These are phyloP conservation scores for Cephalopholis sonnerati DNA, from an alignment of 2,113 vertebrate species.

Conservation along the genomic window DNA sequence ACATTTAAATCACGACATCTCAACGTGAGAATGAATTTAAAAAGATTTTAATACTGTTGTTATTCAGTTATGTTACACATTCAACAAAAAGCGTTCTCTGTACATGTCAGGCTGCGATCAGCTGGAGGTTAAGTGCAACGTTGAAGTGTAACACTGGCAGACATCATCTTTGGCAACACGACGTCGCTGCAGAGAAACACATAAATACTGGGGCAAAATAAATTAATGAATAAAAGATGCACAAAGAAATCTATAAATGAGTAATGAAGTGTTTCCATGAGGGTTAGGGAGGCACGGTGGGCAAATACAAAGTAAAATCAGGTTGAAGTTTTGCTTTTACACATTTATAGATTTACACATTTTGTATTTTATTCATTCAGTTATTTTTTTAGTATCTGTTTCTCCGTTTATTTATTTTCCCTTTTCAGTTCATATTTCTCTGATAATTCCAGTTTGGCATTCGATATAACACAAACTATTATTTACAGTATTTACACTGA, in stretches of 20 bases:
- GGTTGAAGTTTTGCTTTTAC: not conserved
- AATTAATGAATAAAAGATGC: not conserved
- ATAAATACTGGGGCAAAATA: constrained; percentile 5
- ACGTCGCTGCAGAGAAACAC: not conserved
- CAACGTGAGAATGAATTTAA: not conserved
- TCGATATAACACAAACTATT: constrained; percentile 35
- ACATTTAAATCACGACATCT: not conserved
- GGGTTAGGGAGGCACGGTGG: not conserved
- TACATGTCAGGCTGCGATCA: constrained; percentile 32
- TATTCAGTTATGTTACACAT: constrained; percentile 58
- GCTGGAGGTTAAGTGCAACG: constrained; percentile 63
- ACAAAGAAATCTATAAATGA: constrained; percentile 1
- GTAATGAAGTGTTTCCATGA: not conserved
- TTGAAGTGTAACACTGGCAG: constrained; percentile 5
- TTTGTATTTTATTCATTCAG: not conserved
- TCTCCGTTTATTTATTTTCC: not conserved
- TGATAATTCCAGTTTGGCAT: constrained; percentile 7
- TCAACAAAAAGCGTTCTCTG: constrained; percentile 25
- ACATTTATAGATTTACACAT: constrained; percentile 17
- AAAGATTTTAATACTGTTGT: constrained; percentile 62
- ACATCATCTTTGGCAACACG: constrained; percentile 16
- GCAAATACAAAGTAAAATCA: not conserved
- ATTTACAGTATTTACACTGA: constrained; percentile 74
- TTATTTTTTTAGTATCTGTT: not conserved
- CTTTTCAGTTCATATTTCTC: not conserved